Base-by-base conservation (phyloP, 2,797 vertebrate genomes). In the Morelia viridis region DNA sequence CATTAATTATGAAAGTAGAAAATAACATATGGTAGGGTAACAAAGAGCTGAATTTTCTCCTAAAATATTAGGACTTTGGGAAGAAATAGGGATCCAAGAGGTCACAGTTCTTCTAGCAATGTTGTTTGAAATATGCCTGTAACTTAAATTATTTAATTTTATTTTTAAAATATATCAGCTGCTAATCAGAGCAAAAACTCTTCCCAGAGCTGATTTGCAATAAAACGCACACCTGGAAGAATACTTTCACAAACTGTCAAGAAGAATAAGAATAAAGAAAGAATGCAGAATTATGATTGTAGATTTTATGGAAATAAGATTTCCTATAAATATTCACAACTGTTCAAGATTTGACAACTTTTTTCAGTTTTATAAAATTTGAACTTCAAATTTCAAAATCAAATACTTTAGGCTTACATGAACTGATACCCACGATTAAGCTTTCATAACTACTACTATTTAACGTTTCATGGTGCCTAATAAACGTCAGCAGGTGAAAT, bases 351-450 rank as follows among this genome's bases (percentile, higher is more conserved):
- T 41, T 41, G 22, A 22, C 68, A 89, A 60, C 22, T 24, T 89
- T 26, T 89, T 89, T 46, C 68, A 80, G 35, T 89, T 89, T 76
- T 80, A 19, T 60, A n/a, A 76, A 58, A 76, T 80, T 76, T 68
- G 31, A 41, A 15, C 31, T 9, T 61, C 12, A n/a, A 41, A 80
- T 60, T 90, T 15, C 46, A 15, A 60, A 90, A 80, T 90, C 56
- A 64, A 50, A 62, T 64, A 28, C n/a, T 64, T 46, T 46, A 88
- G 19, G 64, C 7, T 41, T 88, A 76, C 17, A 26, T 88, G 24
- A 88, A 50, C 11, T 61, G 60, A 62, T 41, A 12, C 58, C 58
- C n/a, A 31, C 4, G 53, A 24, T 89, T 80, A 71, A 17, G 3
- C 15, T 31, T 89, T 57, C 64, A 57, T n/a, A 46, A 83, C 2